Conservation (phyloP, 2,797 vertebrate genomes). For the Fringilla coelebs region DNA sequence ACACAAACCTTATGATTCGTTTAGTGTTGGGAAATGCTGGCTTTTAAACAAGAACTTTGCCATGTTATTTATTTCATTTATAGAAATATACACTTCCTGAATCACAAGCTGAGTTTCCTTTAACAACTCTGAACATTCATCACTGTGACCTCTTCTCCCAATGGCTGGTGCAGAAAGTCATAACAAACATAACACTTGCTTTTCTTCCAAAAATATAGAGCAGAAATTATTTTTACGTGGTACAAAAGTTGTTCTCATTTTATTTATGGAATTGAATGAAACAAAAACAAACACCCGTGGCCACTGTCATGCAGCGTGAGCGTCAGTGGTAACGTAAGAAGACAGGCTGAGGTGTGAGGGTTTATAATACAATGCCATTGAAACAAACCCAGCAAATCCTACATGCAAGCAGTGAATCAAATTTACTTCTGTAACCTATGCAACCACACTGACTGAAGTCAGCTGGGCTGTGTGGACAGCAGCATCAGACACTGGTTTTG, state of each 20-base stretch:
- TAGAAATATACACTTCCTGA: conserved; percentile 1
- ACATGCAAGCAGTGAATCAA: neutral
- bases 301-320: neutral
- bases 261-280: conserved; percentile 62
- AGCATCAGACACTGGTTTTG: neutral
- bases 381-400: conserved; percentile 26
- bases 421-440: neutral
- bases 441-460: neutral
- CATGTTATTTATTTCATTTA: neutral
- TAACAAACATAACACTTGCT: neutral
- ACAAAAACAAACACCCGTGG: conserved; percentile 24
- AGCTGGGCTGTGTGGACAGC: neutral
- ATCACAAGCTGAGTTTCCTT: neutral
- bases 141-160: neutral
- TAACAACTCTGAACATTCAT: neutral
- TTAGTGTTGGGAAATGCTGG: conserved; percentile 4
- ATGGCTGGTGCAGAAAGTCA: neutral
- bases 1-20: neutral
- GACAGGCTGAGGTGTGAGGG: conserved; percentile 14
- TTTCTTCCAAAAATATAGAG: neutral
- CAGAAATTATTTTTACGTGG: conserved; percentile 4
- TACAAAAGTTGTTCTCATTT: conserved; percentile 57
- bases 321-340: neutral
- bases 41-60: neutral
- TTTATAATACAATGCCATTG: conserved; percentile 40